Base-by-base conservation (phyloP, 64 coral and sea anemone genomes). In the Exaiptasia diaphana region DNA sequence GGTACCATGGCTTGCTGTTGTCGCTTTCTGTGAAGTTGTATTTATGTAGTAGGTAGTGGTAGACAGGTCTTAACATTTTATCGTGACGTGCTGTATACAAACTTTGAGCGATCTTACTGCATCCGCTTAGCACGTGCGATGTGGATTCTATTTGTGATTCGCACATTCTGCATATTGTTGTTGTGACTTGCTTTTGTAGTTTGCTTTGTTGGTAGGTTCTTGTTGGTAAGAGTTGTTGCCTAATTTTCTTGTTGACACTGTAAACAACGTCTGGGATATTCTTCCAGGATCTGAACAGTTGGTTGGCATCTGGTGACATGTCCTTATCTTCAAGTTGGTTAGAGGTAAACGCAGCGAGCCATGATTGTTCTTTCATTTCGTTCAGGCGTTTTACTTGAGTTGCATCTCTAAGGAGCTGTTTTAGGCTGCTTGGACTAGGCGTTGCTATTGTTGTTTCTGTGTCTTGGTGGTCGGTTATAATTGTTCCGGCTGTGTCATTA, bases 211-310 rank as follows among this genome's bases (percentile, higher is more conserved):
- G 4, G 30, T 34, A 0, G 6, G 37, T 68, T 18, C 35, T 68
- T 8, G 64, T 68, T 32, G 64, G 74, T 52, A 52, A 15, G 12
- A 77, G 52, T 49, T 77, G 24, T 77, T 77, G 74, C 38, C 74
- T 23, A 54, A 77, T 11, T 43, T 77, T 54, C 3, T 43, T 77
- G 38, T 77, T 77, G 17, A 77, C 46, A 57, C 28, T 57, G 26
- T 77, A 77, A 28, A 77, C 74, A 17, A 78, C 33, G 29, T 35
- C 29, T 21, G 21, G 13, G 14, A 21, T 21, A 53, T 53, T 53
- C 21, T 15, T 21, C 50, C 50, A 53, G 13, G 13, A 15, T 21
- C 21, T 13, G 13, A 53, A 53, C 21, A 1, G 13, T 21, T 15
- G 13, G 13, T 0, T 25, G 68, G 68, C 25, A 72, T 77, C 74